phyloP scores from a whole-genome alignment of 2,888 invertebrate species.

The Hymenopus coronatus region DNA sequence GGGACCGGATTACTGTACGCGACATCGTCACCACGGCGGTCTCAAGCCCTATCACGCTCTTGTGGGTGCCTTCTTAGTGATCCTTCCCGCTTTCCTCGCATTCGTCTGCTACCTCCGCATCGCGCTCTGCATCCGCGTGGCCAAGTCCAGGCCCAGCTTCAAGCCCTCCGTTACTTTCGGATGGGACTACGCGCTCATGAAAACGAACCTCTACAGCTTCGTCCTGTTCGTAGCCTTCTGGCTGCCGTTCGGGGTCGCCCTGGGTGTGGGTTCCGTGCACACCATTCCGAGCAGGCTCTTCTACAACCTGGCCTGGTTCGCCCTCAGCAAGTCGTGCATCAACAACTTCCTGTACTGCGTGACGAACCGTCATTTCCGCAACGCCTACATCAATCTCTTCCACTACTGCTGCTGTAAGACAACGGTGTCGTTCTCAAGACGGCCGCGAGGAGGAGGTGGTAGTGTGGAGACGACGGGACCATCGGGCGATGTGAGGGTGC shows the following conservation, averaged over 20 bases:
- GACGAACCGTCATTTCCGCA: constrained; percentile 66
- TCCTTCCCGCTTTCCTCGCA: constrained; percentile 52
- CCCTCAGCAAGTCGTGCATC: constrained; percentile 64
- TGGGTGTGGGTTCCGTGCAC: constrained; percentile 56
- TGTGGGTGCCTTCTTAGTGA: constrained; percentile 58
- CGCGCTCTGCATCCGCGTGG: constrained; percentile 53
- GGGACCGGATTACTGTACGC: constrained; percentile 68
- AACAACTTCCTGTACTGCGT: constrained; percentile 64
- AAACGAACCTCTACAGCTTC: constrained; percentile 64
- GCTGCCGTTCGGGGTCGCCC: constrained; percentile 64
- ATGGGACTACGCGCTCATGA: constrained; percentile 60
- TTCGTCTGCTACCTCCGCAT: constrained; percentile 53
- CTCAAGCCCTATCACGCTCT: constrained; percentile 56
- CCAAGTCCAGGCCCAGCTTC: constrained; percentile 56
- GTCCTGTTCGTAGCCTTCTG: constrained; percentile 62
- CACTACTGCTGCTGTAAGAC: constrained; percentile 80
- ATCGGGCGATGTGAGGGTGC: constrained; percentile 66
- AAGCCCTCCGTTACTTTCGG: constrained; percentile 61
- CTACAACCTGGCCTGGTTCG: constrained; percentile 68
- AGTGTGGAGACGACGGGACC: constrained; percentile 46
- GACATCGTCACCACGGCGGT: constrained; percentile 46
- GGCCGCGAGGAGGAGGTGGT: constrained; percentile 49
- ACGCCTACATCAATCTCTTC: constrained; percentile 69
- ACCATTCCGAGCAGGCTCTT: constrained; percentile 53
- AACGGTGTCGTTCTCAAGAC: constrained; percentile 62